Base-by-base conservation (phyloP, 1,140 invertebrate species). In the Diabrotica undecimpunctata region DNA sequence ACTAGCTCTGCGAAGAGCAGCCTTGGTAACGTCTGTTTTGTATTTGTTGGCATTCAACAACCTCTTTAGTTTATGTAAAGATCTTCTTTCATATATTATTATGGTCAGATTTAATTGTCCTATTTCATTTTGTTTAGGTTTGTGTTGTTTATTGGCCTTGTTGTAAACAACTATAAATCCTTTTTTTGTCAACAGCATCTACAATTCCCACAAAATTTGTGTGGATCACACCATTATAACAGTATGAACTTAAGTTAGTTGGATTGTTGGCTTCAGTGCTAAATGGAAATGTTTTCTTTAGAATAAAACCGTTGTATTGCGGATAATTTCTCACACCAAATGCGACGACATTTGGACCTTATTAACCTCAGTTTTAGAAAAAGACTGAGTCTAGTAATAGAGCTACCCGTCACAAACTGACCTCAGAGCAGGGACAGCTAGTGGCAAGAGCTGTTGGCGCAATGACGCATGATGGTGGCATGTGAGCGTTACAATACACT, bases 201-300 rank as follows among this genome's bases (percentile, higher is more conserved):
- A 93, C 87, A 78, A 97, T 85, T 68, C 91, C 92, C 68, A 97
- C 83, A 39, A 91, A 89, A 79, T 94, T 95, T 70, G 87, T 89
- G 75, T 96, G 93, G 66, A 97, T 86, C 63, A 96, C 76, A 51
- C 95, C 95, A 83, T 91, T 96, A 82, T 94, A 97, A 67, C 93
- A 88, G 83, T 89, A 96, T 51, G 93, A 93, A 79, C 91, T 94
- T 52, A 93, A 82, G 81, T 94, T 94, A 70, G 90, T 93, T 80
- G 97, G 84, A 80, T 98, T 97, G 79, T 92, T 92, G n/a, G 93
- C 85, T 81, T 97, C 95, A 52, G 91, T 92, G 78, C 95, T 95
- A 71, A 87, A 90, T 67, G 95, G 90, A 78, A 94, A 93, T 68
- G 92, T 87, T 78, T 94, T 95, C 82, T 95, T 96, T 66, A 94